Base-by-base conservation (phyloP, 2,888 invertebrate species). In the Galerucella pusilla region DNA sequence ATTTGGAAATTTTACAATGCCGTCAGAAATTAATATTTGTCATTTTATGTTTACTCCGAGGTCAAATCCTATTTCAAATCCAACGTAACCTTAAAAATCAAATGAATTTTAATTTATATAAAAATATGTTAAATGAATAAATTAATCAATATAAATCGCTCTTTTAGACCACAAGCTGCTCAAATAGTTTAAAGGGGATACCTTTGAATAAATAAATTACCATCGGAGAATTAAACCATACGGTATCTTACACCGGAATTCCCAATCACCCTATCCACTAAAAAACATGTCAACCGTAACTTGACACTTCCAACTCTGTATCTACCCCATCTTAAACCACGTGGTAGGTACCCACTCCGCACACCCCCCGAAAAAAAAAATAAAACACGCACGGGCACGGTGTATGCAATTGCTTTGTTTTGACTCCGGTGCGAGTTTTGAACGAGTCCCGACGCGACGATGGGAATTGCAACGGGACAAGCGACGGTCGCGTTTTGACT, bases 251-350 rank as follows among this genome's bases (percentile, higher is more conserved):
- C 66, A 46, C 42, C 12, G 64, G 20, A 46, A 46, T 65, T 65
- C 46, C 42, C 42, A 25, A 42, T 65, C 64, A 42, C 64, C 64
- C 64, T 65, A 65, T 65, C 46, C 64, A 65, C 64, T 46, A 71
- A 71, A 71, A 72, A 72, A 64, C 66, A 60, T 60, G 66, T 72
- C 72, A 66, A 72, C 66, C 72, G 72, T 72, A 72, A 72, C 71
- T 28, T 64, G 65, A 71, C 64, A 65, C 64, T 65, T 71, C 65
- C 35, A 45, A 45, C 52, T 64, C 64, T 3, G 20, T 65, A 65
- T 65, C 57, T 42, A 66, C 65, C 66, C 46, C 71, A 25, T 25
- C 59, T 10, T 46, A 42, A 66, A 20, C 60, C 71, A 72, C 72
- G 72, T 66, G 72, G 71, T 42, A 46, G n/a, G 10, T 7, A 49